Evolutionary conservation across 2,113 vertebrate species (phyloP).

Genomic region (Urocitellus parryii): DNA sequence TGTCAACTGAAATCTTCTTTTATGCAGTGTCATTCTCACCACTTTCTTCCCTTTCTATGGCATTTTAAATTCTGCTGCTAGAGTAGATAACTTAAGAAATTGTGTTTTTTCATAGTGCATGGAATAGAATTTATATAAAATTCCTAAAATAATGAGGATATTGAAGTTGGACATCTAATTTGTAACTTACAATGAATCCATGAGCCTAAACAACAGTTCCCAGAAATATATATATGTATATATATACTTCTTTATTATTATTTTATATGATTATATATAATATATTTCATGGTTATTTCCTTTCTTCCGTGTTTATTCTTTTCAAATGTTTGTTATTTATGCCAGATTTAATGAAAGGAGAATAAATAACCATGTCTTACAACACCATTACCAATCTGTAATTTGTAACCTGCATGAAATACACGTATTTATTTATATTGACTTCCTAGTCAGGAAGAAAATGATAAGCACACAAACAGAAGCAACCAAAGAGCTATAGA

Average conservation of each 20-base stretch:
- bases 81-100: constrained; percentile 5
- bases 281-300: constrained; percentile 23
- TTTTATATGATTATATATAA: background rate
- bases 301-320: constrained; percentile 33
- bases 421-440: constrained; percentile 46
- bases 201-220: constrained; percentile 45
- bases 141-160: constrained; percentile 43
- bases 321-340: constrained; percentile 41
- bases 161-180: constrained; percentile 35
- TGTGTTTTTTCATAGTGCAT: constrained; percentile 30
- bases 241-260: background rate
- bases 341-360: background rate
- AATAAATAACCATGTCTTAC: constrained; percentile 49
- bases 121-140: constrained; percentile 36
- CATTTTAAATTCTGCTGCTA: constrained; percentile 26
- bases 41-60: background rate
- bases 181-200: constrained; percentile 43
- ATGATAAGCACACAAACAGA: constrained; percentile 14
- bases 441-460: constrained; percentile 55
- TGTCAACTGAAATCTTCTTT: background rate
- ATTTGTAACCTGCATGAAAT: constrained; percentile 60
- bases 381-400: constrained; percentile 62
- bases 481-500: constrained; percentile 29
- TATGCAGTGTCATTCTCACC: background rate
- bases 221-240: constrained; percentile 14